These are phyloP conservation scores for Pecten maximus DNA, from an alignment of 2,888 invertebrate genomes.

Conservation along the genomic window DNA sequence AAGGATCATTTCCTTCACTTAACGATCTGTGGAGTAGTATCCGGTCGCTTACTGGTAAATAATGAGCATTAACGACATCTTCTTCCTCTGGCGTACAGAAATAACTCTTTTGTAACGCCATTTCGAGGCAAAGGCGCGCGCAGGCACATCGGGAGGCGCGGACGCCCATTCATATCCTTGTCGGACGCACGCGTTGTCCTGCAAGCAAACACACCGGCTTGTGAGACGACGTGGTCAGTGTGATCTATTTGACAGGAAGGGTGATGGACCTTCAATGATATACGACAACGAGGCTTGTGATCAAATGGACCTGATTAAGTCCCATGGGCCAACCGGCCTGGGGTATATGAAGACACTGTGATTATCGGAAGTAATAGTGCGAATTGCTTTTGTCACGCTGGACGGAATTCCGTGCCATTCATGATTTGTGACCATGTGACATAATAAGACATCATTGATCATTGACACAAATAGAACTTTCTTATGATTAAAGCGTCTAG, in stretches of 20 bases:
- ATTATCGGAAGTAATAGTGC: not conserved
- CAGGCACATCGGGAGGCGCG: not conserved
- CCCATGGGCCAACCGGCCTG: not conserved
- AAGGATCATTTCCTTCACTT: not conserved
- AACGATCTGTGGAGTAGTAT: not conserved
- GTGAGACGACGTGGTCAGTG: not conserved
- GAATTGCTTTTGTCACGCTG: not conserved
- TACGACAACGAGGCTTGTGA: not conserved
- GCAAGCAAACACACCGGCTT: not conserved
- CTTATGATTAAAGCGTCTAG: not conserved
- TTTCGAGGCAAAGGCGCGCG: not conserved
- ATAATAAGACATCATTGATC: not conserved
- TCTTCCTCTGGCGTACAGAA: not conserved
- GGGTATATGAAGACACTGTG: not conserved
- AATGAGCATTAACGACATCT: not conserved
- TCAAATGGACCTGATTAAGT: not conserved
- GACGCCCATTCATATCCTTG: slow-evolving; percentile 5
- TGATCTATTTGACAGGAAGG: not conserved
- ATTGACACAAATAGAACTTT: not conserved
- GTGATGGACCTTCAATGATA: not conserved
- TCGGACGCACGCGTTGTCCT: not conserved
- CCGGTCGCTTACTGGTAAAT: not conserved
- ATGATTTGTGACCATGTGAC: not conserved
- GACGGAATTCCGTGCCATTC: not conserved
- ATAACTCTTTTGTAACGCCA: not conserved